phyloP scores from a whole-genome alignment of 2,113 vertebrate genomes.

The Piprites chloris region DNA sequence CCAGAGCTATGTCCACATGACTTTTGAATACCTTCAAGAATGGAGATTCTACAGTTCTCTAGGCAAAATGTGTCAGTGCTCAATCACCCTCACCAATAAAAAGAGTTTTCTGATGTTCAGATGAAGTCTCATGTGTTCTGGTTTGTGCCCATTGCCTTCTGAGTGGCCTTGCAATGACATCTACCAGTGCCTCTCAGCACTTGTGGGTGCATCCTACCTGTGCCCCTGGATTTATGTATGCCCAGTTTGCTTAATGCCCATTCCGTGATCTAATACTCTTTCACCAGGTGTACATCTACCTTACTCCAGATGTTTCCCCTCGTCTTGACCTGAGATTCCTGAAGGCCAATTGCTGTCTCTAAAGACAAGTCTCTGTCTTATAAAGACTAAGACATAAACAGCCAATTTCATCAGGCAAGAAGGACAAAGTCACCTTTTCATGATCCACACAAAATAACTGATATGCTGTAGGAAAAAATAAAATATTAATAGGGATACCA shows the following conservation, averaged over 20 bases:
- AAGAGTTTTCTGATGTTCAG: neutral
- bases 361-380: neutral
- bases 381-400: neutral
- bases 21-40: neutral
- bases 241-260: neutral
- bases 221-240: neutral
- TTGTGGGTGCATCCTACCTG: neutral
- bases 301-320: neutral
- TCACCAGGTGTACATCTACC: accelerated
- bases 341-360: neutral
- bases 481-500: neutral
- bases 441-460: neutral
- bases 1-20: neutral
- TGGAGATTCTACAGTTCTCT: neutral
- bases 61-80: neutral
- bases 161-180: neutral
- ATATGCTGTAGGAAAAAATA: neutral
- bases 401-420: neutral
- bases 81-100: neutral
- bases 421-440: neutral
- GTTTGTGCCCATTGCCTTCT: neutral
- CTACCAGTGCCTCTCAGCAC: neutral
- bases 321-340: neutral
- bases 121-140: neutral
- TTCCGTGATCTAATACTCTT: neutral